Evolutionary conservation across 1,140 invertebrate genomes (phyloP).

Genomic region (Aphaenogaster floridana): DNA sequence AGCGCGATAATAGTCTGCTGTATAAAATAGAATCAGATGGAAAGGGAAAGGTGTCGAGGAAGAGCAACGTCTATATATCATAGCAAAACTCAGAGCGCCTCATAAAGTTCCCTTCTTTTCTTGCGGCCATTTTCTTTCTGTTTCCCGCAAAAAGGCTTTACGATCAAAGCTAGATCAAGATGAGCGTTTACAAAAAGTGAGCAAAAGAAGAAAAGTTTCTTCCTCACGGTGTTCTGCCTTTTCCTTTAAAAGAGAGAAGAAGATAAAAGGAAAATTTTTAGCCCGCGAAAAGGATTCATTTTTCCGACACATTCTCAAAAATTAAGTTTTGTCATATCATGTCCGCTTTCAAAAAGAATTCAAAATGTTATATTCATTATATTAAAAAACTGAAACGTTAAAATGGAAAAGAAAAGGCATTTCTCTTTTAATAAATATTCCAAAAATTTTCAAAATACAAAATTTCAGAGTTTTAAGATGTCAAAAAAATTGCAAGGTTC

Average conservation of each 20-base stretch:
- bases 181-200: constrained; percentile 35
- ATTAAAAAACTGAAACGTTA: background rate
- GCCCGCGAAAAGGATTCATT: background rate
- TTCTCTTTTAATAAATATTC: background rate
- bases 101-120: constrained; percentile 6
- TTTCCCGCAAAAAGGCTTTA: constrained; percentile 19
- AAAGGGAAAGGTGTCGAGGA: background rate
- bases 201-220: background rate
- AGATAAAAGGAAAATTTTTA: constrained; percentile 16
- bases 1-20: constrained; percentile 11
- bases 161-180: constrained; percentile 44
- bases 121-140: constrained; percentile 18
- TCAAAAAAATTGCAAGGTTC: too few species aligned
- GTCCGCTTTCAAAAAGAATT: background rate
- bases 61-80: constrained; percentile 1
- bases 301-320: background rate
- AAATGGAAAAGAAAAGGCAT: too few species aligned
- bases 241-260: constrained; percentile 15
- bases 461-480: background rate
- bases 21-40: background rate
- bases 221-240: background rate
- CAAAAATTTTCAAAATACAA: background rate
- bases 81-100: background rate
- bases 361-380: background rate
- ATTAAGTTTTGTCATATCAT: background rate